Evolutionary conservation across 2,888 invertebrate genomes (phyloP).

Genomic region (Lycophotia porphyrea): DNA sequence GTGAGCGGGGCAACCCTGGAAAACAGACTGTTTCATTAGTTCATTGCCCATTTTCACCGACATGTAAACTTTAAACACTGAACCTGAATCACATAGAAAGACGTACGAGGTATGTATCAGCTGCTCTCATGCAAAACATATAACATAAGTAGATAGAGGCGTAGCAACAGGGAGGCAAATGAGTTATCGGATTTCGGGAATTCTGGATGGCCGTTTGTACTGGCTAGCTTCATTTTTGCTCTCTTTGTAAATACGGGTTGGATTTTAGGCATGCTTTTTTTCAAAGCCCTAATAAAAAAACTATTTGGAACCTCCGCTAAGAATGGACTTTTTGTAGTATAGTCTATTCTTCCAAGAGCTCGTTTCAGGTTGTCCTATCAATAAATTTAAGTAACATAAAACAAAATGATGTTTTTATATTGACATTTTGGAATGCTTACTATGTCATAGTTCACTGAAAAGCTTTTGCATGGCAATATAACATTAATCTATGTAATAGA

Average conservation of each 20-base stretch:
- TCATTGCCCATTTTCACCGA: conserved; percentile 54
- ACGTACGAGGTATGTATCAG: conserved; percentile 28
- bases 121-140: conserved; percentile 24
- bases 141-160: conserved; percentile 14
- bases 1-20: conserved; percentile 41
- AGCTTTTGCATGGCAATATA: conserved; percentile 37
- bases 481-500: conserved; percentile 42
- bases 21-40: conserved; percentile 50
- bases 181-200: conserved; percentile 41
- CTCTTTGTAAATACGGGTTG: conserved; percentile 4
- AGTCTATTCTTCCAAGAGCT: background rate
- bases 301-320: background rate
- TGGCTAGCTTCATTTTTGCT: conserved; percentile 12
- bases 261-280: conserved; percentile 6
- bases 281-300: background rate
- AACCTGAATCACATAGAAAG: conserved; percentile 32
- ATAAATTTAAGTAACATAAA: background rate
- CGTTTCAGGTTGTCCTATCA: background rate
- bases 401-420: background rate
- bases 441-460: background rate
- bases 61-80: conserved; percentile 40
- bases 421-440: background rate
- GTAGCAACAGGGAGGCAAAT: conserved; percentile 24
- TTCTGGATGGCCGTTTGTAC: conserved; percentile 10
- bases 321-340: background rate